Conservation (phyloP, 2,113 vertebrate species). For the Seriola rivoliana region DNA sequence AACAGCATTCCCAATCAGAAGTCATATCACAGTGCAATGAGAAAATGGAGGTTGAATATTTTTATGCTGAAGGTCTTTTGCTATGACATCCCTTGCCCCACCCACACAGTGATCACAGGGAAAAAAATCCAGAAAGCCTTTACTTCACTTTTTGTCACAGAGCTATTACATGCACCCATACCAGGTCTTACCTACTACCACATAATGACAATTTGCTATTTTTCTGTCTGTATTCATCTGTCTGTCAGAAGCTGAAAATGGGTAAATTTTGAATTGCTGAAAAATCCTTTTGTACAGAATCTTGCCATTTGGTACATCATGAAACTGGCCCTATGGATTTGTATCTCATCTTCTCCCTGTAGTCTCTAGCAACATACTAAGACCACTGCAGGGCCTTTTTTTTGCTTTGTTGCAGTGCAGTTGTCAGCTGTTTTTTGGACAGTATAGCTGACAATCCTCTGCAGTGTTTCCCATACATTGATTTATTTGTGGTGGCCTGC, state of each 20-base stretch:
- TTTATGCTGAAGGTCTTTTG: neutral
- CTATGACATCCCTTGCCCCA: neutral
- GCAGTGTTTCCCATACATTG: too few relatives aligned
- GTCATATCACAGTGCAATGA: too few relatives aligned
- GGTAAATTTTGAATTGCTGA: neutral
- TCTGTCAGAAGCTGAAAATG: neutral
- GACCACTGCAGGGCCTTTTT: neutral
- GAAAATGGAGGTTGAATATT: neutral
- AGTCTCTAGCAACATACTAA: neutral
- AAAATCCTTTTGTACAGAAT: neutral
- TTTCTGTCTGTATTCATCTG: neutral
- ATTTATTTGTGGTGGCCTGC: too few relatives aligned
- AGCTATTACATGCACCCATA: neutral
- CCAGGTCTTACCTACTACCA: neutral
- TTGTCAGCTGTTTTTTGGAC: neutral
- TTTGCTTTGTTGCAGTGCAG: neutral
- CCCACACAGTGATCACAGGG: neutral
- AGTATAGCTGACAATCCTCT: neutral
- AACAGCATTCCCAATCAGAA: neutral
- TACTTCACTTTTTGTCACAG: neutral
- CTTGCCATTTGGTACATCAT: neutral
- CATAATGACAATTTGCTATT: neutral
- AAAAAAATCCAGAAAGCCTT: neutral
- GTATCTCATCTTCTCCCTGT: neutral
- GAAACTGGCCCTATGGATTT: neutral